phyloP scores from a whole-genome alignment of 2,888 invertebrate species.

The Harpagoxenus sublaevis region DNA sequence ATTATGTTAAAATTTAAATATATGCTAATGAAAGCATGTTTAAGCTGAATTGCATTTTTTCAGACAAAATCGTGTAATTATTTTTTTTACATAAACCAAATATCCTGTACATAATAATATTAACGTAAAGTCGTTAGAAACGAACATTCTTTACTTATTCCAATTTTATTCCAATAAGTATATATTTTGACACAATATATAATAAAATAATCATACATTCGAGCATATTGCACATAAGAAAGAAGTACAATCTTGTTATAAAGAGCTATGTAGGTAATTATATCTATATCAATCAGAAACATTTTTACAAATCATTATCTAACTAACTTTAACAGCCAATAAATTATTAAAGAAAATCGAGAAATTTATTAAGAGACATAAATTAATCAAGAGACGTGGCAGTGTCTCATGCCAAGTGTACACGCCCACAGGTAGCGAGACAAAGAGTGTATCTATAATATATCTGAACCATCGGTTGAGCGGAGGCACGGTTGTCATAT shows the following conservation, averaged over 20 bases:
- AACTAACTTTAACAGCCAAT: background rate
- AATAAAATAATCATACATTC: background rate
- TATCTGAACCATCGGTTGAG: too few relatives aligned
- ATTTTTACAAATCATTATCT: background rate
- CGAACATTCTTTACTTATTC: background rate
- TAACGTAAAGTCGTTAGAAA: background rate
- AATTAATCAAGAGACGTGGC: too few relatives aligned
- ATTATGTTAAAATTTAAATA: constrained; percentile 1
- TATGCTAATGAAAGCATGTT: background rate
- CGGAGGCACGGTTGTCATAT: too few relatives aligned
- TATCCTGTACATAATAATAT: background rate
- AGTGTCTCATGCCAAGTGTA: too few relatives aligned
- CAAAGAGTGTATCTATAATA: too few relatives aligned
- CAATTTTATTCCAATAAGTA: background rate
- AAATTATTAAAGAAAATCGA: background rate
- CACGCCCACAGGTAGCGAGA: too few relatives aligned
- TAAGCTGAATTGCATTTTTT: background rate
- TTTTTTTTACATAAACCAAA: background rate
- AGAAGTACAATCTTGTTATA: background rate
- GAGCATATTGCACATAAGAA: background rate
- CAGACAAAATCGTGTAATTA: background rate
- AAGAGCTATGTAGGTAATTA: background rate
- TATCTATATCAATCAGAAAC: background rate
- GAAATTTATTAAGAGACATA: background rate
- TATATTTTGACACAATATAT: constrained; percentile 1